phyloP scores from a whole-genome alignment of 2,888 invertebrate species.

The Caenorhabditis sp. region DNA sequence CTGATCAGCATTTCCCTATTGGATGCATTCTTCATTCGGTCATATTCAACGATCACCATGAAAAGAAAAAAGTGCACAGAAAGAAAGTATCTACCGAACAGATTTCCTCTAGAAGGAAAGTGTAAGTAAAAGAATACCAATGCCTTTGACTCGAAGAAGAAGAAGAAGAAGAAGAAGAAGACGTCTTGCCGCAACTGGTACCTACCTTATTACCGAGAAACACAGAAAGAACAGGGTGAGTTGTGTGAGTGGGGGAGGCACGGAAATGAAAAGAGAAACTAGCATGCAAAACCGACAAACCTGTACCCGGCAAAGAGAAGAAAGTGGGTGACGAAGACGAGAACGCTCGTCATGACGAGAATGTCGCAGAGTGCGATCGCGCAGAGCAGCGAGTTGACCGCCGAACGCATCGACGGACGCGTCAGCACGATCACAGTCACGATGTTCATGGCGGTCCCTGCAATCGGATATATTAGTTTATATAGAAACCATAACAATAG shows the following conservation, averaged over 20 bases:
- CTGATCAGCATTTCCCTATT: background rate
- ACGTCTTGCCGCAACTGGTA: no score
- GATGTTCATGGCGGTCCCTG: slow-evolving; percentile 76
- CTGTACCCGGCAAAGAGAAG: slow-evolving; percentile 68
- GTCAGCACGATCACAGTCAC: slow-evolving; percentile 77
- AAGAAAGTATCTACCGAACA: no score
- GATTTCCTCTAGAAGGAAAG: slow-evolving; percentile 7
- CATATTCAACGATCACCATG: slow-evolving; percentile 27
- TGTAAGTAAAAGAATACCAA: slow-evolving; percentile 29
- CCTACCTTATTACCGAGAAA: slow-evolving; percentile 1
- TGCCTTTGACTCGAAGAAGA: no score
- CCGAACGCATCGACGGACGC: slow-evolving; percentile 74
- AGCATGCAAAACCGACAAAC: slow-evolving; percentile 60
- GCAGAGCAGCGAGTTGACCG: slow-evolving; percentile 71
- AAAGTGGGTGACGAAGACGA: slow-evolving; percentile 77
- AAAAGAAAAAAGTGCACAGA: slow-evolving; percentile 7
- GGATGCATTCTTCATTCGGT: slow-evolving; percentile 28
- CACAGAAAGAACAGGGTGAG: slow-evolving; percentile 7
- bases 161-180: no score
- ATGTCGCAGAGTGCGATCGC: slow-evolving; percentile 78
- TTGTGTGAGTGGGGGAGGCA: slow-evolving; percentile 4
- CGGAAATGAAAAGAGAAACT: slow-evolving; percentile 16
- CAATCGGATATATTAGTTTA: no score
- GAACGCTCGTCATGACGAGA: slow-evolving; percentile 73
- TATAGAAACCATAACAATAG: no score